phyloP scores from a whole-genome alignment of 2,888 invertebrate species.

The Hirtodrosophila duncani region DNA sequence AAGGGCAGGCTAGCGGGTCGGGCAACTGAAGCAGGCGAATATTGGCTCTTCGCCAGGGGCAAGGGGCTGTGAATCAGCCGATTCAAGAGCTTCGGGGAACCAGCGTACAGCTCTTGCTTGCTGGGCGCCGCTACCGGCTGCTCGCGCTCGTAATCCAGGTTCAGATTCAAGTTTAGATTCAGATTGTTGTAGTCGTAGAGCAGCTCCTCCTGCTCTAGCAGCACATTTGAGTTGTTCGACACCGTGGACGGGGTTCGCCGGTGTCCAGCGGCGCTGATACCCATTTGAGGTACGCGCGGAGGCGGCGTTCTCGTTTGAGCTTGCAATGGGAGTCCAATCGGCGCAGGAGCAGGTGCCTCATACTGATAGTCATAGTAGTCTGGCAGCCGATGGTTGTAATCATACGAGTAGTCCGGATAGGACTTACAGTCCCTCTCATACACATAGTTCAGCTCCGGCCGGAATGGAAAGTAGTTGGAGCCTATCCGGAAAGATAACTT shows the following conservation, averaged over 20 bases:
- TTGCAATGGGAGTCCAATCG: conserved; percentile 5
- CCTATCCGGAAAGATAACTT: conserved; percentile 60
- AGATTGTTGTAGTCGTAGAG: conserved; percentile 73
- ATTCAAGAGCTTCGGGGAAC: conserved; percentile 70
- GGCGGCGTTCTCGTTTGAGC: conserved; percentile 74
- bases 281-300: conserved; percentile 78
- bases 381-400: conserved; percentile 74
- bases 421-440: conserved; percentile 78
- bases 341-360: conserved; percentile 44
- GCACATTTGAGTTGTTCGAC: conserved; percentile 79
- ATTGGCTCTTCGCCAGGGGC: conserved; percentile 60
- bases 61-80: conserved; percentile 61
- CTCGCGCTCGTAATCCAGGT: conserved; percentile 37
- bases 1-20: conserved; percentile 79
- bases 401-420: conserved; percentile 78
- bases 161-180: conserved; percentile 52
- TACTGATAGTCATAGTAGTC: conserved; percentile 76
- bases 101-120: conserved; percentile 71
- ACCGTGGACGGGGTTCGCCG: conserved; percentile 89
- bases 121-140: conserved; percentile 39
- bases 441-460: conserved; percentile 75
- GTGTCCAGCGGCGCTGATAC: conserved; percentile 80
- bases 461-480: conserved; percentile 78
- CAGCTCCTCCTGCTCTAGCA: conserved; percentile 78
- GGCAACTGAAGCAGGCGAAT: conserved; percentile 63